phyloP scores from a whole-genome alignment of 2,113 vertebrate species.

The Salvelinus fontinalis region DNA sequence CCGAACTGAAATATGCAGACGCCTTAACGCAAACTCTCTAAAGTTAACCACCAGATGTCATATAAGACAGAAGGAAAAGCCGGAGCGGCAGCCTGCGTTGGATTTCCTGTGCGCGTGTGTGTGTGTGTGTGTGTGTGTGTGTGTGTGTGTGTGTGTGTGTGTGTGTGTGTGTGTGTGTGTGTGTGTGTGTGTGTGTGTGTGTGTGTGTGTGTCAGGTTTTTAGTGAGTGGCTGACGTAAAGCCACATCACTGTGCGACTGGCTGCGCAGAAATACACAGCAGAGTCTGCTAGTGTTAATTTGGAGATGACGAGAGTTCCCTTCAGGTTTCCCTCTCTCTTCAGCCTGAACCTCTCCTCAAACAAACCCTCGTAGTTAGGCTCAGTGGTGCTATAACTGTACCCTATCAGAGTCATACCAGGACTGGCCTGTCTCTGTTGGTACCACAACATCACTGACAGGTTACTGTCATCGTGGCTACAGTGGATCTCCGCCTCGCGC shows the following conservation, averaged over 20 bases:
- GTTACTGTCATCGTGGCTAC: conserved; percentile 39
- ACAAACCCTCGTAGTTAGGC: conserved; percentile 25
- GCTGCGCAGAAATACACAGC: conserved; percentile 71
- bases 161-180: background rate
- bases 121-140: background rate
- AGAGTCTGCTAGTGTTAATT: conserved; percentile 28
- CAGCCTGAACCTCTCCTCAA: conserved; percentile 32
- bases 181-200: background rate
- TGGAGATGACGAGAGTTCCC: conserved; percentile 51
- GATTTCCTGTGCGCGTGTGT: no score
- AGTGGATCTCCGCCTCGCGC: conserved; percentile 21
- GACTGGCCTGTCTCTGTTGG: conserved; percentile 26
- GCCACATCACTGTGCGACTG: conserved; percentile 63
- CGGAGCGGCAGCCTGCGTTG: no score
- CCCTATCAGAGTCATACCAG: conserved; percentile 56
- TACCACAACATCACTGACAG: conserved; percentile 49
- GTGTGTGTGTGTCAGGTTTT: conserved; percentile 38
- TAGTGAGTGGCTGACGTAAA: conserved; percentile 21
- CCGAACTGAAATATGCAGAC: background rate
- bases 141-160: no score
- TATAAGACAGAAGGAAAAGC: no score
- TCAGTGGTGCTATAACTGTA: conserved; percentile 8
- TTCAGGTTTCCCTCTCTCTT: background rate
- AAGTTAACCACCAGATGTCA: background rate
- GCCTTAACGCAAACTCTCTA: background rate